Evolutionary conservation across 1,140 invertebrate species (phyloP).

Genomic region (Drosophila ficusphila): DNA sequence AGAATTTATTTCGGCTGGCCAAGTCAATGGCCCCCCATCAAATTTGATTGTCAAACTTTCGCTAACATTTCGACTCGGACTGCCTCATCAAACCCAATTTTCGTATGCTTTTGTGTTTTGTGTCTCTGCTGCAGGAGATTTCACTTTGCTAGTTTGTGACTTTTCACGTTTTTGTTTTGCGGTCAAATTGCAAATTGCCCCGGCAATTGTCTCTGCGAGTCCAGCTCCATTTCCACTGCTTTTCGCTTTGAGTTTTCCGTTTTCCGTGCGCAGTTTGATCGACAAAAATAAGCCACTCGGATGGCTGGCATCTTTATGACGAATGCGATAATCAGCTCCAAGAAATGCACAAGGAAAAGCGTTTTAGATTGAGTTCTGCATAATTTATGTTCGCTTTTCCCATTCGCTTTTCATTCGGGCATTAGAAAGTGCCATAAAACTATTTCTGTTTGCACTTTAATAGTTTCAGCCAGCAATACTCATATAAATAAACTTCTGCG

Average conservation of each 20-base stretch:
- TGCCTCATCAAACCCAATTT: slow-evolving; percentile 47
- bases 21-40: slow-evolving; percentile 42
- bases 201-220: slow-evolving; percentile 50
- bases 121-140: slow-evolving; percentile 55
- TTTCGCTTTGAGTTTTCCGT: slow-evolving; percentile 20
- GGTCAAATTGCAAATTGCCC: slow-evolving; percentile 76
- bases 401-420: no score
- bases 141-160: slow-evolving; percentile 53
- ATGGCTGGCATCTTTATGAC: slow-evolving; percentile 71
- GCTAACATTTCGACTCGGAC: slow-evolving; percentile 49
- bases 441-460: no score
- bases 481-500: no score
- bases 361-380: no score
- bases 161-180: slow-evolving; percentile 69
- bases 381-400: no score
- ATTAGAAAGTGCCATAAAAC: no score
- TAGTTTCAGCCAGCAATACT: no score
- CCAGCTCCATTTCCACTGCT: slow-evolving; percentile 28
- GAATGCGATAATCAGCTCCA: slow-evolving; percentile 41
- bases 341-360: slow-evolving; percentile 10
- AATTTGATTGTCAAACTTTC: slow-evolving; percentile 53
- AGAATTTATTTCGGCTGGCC: slow-evolving; percentile 36
- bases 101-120: slow-evolving; percentile 36
- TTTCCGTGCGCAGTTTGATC: slow-evolving; percentile 57
- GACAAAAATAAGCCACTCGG: slow-evolving; percentile 46